A percentile compares a stretch with the other conserved stretches of the same genome.
phyloP scores from a whole-genome alignment of 2,113 vertebrate genomes.

The Ibidorhyncha struthersii region DNA sequence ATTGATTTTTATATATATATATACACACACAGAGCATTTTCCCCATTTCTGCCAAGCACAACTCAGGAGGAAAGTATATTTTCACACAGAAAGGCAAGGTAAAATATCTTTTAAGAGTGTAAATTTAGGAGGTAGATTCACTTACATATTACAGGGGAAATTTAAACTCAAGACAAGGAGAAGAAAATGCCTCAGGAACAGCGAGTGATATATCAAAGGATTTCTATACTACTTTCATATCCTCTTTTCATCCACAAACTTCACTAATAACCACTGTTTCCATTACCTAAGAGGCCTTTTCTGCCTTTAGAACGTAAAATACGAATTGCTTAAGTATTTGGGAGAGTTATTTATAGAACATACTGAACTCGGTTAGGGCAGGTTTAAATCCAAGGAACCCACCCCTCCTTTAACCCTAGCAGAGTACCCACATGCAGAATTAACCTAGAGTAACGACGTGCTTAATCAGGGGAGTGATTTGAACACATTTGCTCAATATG shows the following conservation, averaged over 20 bases:
- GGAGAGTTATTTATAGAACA: conserved; percentile 13
- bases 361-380: background rate
- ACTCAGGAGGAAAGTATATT: background rate
- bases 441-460: background rate
- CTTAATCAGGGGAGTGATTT: background rate
- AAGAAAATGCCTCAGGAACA: conserved; percentile 22
- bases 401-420: background rate
- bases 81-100: background rate
- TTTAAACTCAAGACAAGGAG: conserved; percentile 10
- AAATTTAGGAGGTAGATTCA: background rate
- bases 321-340: background rate
- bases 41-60: background rate
- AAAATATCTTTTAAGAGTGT: background rate
- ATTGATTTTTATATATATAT: background rate
- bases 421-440: fast-evolving
- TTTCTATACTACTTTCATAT: conserved; percentile 29
- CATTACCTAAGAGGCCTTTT: conserved; percentile 16
- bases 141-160: background rate
- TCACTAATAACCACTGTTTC: conserved; percentile 42
- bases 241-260: conserved; percentile 9
- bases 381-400: background rate
- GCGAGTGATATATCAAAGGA: conserved; percentile 9
- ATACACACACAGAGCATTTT: background rate
- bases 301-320: background rate
- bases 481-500: background rate